Conservation (phyloP, 1,140 invertebrate genomes). For the Eubasilissa regina region DNA sequence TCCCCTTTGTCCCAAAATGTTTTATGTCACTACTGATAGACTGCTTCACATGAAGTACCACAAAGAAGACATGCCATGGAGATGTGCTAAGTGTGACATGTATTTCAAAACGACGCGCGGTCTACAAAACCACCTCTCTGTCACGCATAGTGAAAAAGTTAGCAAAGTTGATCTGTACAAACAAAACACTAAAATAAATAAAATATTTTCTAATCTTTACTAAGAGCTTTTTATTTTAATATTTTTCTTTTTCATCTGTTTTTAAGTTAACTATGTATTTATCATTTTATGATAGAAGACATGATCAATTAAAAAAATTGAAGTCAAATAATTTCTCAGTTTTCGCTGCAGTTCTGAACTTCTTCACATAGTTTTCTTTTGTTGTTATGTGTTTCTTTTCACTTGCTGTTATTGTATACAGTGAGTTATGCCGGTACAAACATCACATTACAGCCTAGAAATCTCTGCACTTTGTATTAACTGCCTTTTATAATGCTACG, state of each 20-base stretch:
- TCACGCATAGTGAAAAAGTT: slow-evolving; percentile 40
- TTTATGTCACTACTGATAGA: slow-evolving; percentile 45
- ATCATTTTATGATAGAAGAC: too few relatives aligned
- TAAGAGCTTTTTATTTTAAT: background rate
- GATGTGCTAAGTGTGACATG: slow-evolving; percentile 42
- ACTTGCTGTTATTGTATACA: too few relatives aligned
- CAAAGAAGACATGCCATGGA: slow-evolving; percentile 36
- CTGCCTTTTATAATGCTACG: too few relatives aligned
- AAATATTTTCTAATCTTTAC: background rate
- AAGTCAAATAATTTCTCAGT: too few relatives aligned
- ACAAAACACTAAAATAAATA: slow-evolving; percentile 8
- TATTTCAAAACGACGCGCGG: slow-evolving; percentile 49
- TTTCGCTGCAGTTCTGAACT: too few relatives aligned
- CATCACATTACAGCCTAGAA: too few relatives aligned
- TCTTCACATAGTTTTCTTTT: too few relatives aligned
- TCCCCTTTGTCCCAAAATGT: slow-evolving; percentile 45
- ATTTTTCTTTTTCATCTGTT: background rate
- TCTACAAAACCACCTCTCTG: slow-evolving; percentile 47
- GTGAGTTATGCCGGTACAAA: too few relatives aligned
- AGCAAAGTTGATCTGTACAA: slow-evolving; percentile 46
- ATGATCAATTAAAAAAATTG: too few relatives aligned
- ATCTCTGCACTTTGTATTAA: too few relatives aligned
- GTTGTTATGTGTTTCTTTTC: too few relatives aligned
- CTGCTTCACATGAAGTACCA: slow-evolving; percentile 49
- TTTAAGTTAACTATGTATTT: too few relatives aligned